Base-by-base conservation (phyloP, 2,797 vertebrate genomes). In the Danionella dracula region DNA sequence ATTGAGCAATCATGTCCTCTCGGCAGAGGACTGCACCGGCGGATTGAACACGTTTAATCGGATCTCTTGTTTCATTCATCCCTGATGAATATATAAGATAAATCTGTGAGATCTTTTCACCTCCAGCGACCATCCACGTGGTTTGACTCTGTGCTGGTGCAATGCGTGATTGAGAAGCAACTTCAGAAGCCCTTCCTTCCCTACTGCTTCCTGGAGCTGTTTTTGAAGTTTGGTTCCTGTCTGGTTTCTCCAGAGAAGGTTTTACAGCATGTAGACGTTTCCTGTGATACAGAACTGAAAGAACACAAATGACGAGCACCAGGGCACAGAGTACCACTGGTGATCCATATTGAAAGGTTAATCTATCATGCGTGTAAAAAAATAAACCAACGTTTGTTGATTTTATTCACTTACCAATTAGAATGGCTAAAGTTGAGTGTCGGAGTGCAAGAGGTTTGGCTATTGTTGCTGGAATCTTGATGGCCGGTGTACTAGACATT, bases 1-100 rank as follows among this genome's bases (percentile, higher is more conserved):
- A 6, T 38, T 19, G 29, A 31, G 17, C 9, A 38, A 34, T 48
- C 32, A 62, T 76, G 19, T 60, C 67, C 10, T 65, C 67, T 6
- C 50, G 76, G 15, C 75, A 69, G 27, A 90, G 78, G 10, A 85
- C 20, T 1, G 90, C 85, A 0, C 81, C 74, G 0, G 89, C 89
- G 0, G 91, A 92, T 71, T 83, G 88, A 0, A 86, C 77, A 54
- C 88, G 70, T 31, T 40, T 46, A 8, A 19, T 49, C 4, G 27
- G 38, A n/a, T 57, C 46, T 51, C 51, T 58, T 1, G 4, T 66
- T 44, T 66, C 31, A 46, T 20, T 29, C 2, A 46, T 16, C n/a
- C 44, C 45, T 23, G 49, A 51, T 35, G 68, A 68, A 45, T 76
- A 76, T 53, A 76, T 76, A 21, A 71, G 60, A 31, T 66, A 71